Evolutionary conservation across 2,888 invertebrate species (phyloP), one percentile per base, ranked within the genome.

Genomic region (Philereme transversata): DNA sequence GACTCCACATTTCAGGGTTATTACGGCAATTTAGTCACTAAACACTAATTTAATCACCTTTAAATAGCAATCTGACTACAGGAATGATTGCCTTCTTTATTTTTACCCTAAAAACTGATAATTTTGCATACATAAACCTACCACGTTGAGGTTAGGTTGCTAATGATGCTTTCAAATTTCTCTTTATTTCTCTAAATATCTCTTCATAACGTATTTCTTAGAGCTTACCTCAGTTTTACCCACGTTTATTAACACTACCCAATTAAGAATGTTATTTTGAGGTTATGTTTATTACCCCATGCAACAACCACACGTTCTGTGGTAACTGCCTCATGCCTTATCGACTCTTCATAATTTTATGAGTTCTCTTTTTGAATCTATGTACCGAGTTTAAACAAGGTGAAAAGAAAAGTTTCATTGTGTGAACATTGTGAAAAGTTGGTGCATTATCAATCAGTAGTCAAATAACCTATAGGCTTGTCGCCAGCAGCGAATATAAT

Each of bases 241-340:
- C 4, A 40, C 40, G 40, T 40, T 40, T 40, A 3, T 40, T 6
- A 40, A 40, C 36, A 7, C 36, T 22, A 3, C 22, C 3, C 22
- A 22, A 22, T 22, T 3, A 40, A 40, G 40, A 6, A 8, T 40
- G 40, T 66, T 22, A 22, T 2, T 22, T 66, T 70, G 64, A 71
- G 72, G 74, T 72, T 72, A 74, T 61, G 63, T 53, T 60, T 35
- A 35, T 52, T 41, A 44, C n/a, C n/a, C n/a, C n/a, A n/a, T n/a
- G n/a, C n/a, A n/a, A n/a, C n/a, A n/a, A n/a, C 34, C 51, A 60
- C 57, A 56, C 55, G 58, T 51, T 47, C 8, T 6, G 40, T 48
- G n/a, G 46, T n/a, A 40, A 38, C 6, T 5, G 38, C 38, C 36
- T 5, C 36, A 36, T 36, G 7, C 38, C 3, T 8, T 7, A 38